phyloP scores from a whole-genome alignment of 1,140 invertebrate genomes.

The Solen grandis region DNA sequence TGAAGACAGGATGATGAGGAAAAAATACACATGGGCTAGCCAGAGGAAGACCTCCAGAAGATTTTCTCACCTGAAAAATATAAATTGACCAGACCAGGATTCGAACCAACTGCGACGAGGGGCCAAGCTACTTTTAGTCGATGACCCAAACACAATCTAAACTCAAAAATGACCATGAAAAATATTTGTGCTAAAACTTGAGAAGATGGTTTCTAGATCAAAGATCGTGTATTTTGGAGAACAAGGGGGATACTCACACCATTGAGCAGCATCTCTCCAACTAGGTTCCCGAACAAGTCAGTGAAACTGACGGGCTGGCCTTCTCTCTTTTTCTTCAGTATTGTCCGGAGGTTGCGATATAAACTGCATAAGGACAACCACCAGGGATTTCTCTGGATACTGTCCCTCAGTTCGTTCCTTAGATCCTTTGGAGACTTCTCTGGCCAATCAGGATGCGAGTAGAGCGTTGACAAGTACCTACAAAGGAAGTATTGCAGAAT shows the following conservation, averaged over 20 bases:
- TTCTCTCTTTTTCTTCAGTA: slow-evolving; percentile 77
- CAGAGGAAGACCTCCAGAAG: no score
- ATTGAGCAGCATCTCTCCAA: slow-evolving; percentile 81
- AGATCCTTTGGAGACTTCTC: slow-evolving; percentile 69
- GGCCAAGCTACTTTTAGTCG: no score
- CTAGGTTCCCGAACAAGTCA: slow-evolving; percentile 82
- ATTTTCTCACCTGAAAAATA: no score
- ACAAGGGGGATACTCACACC: slow-evolving; percentile 63
- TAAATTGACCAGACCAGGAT: no score
- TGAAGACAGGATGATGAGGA: no score
- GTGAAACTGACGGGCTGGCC: slow-evolving; percentile 82
- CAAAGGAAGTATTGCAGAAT: slow-evolving; percentile 20
- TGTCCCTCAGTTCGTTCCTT: slow-evolving; percentile 78
- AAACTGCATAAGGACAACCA: slow-evolving; percentile 75
- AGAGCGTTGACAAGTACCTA: slow-evolving; percentile 81
- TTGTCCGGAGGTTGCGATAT: slow-evolving; percentile 77
- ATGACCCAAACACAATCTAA: no score
- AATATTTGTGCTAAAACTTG: no score
- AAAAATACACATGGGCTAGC: no score
- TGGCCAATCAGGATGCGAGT: slow-evolving; percentile 79
- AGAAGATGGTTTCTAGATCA: not conserved
- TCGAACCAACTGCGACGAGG: no score
- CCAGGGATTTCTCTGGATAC: slow-evolving; percentile 77
- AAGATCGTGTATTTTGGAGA: not conserved
- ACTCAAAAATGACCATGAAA: no score